Conservation (phyloP, 2,113 vertebrate genomes). For the Podarcis muralis region DNA sequence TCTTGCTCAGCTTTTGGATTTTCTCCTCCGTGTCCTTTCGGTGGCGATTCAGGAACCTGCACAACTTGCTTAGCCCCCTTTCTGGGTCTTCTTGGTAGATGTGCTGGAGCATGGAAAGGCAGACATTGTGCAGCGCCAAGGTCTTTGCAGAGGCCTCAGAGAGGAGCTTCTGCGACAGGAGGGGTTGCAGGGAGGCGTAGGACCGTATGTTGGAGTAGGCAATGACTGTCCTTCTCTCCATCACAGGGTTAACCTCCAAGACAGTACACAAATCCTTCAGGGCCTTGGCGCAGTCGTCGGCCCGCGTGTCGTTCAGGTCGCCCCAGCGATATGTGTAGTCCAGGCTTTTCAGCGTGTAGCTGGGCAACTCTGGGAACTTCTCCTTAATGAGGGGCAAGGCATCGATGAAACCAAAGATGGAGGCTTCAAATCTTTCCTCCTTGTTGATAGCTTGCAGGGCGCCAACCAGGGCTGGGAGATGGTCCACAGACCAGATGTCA, state of each 20-base stretch:
- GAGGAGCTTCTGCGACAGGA: constrained; percentile 32
- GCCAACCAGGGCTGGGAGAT: constrained; percentile 43
- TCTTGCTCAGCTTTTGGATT: constrained; percentile 9
- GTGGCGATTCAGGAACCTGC: background rate
- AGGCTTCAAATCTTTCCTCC: constrained; percentile 39
- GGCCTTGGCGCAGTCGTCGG: background rate
- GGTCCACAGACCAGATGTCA: constrained; percentile 49
- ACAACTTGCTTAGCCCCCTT: background rate
- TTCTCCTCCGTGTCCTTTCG: background rate
- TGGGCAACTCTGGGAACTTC: background rate
- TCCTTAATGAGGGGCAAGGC: constrained; percentile 55
- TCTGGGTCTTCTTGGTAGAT: accelerated
- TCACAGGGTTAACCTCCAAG: constrained; percentile 8
- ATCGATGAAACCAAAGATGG: constrained; percentile 54
- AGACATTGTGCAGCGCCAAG: constrained; percentile 34
- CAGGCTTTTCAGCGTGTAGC: constrained; percentile 56
- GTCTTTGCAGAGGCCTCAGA: constrained; percentile 17
- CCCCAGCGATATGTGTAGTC: constrained; percentile 34
- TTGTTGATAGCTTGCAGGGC: constrained; percentile 29
- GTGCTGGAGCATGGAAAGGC: background rate
- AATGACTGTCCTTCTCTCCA: background rate
- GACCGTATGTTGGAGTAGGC: constrained; percentile 45
- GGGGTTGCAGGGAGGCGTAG: constrained; percentile 56
- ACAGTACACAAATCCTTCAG: constrained; percentile 50
- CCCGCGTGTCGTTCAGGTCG: background rate